Conservation (phyloP, 2,888 invertebrate genomes). For the Folsomia manolachei region DNA sequence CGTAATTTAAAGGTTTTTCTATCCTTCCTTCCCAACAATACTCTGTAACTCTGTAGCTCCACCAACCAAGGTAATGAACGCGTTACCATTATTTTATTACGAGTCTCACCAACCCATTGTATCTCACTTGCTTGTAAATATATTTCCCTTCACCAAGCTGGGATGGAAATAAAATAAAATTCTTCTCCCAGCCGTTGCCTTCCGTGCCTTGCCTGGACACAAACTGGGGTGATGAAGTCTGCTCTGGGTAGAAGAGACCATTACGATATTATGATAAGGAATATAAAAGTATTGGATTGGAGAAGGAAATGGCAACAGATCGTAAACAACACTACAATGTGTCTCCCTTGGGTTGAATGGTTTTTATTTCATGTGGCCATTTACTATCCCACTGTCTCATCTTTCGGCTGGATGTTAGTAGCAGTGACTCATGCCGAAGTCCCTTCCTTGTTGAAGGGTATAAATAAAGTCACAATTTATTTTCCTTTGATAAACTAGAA, state of each 20-base stretch:
- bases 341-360: background rate
- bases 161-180: no score
- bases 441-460: background rate
- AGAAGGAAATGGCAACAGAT: background rate
- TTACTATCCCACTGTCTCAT: background rate
- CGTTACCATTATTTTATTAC: background rate
- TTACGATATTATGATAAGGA: background rate
- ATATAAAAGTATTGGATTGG: background rate
- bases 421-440: background rate
- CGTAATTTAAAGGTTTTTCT: slow-evolving; percentile 27
- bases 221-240: no score
- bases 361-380: background rate
- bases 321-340: background rate
- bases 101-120: no score
- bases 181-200: no score
- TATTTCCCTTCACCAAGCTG: no score
- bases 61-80: background rate
- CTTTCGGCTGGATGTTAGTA: background rate
- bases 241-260: background rate
- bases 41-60: no score
- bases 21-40: slow-evolving; percentile 46
- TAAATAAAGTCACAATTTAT: slow-evolving; percentile 21
- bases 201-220: no score
- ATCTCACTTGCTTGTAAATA: no score
- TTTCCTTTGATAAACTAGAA: slow-evolving; percentile 24